A percentile compares a stretch with the other conserved stretches of the same genome.
phyloP scores from a whole-genome alignment of 2,888 invertebrate genomes.

The Platypus cylindrus region DNA sequence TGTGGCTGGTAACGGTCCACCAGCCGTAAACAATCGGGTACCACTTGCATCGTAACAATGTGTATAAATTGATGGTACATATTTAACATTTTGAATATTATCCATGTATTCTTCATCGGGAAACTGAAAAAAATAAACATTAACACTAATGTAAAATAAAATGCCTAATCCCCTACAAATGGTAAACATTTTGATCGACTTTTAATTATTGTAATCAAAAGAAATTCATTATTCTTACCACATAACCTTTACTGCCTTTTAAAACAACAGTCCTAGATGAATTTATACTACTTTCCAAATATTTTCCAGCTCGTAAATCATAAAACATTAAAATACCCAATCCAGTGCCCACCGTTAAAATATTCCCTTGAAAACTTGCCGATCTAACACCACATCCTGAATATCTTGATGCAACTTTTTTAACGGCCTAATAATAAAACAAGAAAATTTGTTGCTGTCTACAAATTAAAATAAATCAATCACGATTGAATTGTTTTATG shows the following conservation, averaged over 20 bases:
- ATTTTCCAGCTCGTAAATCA: slow-evolving; percentile 82
- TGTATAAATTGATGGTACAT: slow-evolving; percentile 89
- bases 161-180: too few relatives aligned
- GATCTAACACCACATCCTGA: slow-evolving; percentile 88
- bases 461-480: background rate
- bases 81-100: slow-evolving; percentile 72
- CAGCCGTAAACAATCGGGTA: slow-evolving; percentile 85
- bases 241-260: slow-evolving; percentile 79
- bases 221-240: slow-evolving; percentile 46
- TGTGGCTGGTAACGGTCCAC: slow-evolving; percentile 85
- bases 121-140: slow-evolving; percentile 52
- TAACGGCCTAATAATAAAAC: slow-evolving; percentile 42
- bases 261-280: slow-evolving; percentile 77
- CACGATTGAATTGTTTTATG: too few relatives aligned
- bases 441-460: slow-evolving; percentile 4
- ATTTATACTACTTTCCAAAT: slow-evolving; percentile 81
- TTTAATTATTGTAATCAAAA: slow-evolving; percentile 5
- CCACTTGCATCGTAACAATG: slow-evolving; percentile 91
- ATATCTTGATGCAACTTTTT: slow-evolving; percentile 73
- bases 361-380: slow-evolving; percentile 78
- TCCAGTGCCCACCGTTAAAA: slow-evolving; percentile 89
- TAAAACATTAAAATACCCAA: slow-evolving; percentile 87
- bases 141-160: too few relatives aligned
- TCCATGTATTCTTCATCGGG: slow-evolving; percentile 75
- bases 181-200: slow-evolving; percentile 1